phyloP scores from a whole-genome alignment of 2,113 vertebrate genomes.

The Gymnorhina tibicen region DNA sequence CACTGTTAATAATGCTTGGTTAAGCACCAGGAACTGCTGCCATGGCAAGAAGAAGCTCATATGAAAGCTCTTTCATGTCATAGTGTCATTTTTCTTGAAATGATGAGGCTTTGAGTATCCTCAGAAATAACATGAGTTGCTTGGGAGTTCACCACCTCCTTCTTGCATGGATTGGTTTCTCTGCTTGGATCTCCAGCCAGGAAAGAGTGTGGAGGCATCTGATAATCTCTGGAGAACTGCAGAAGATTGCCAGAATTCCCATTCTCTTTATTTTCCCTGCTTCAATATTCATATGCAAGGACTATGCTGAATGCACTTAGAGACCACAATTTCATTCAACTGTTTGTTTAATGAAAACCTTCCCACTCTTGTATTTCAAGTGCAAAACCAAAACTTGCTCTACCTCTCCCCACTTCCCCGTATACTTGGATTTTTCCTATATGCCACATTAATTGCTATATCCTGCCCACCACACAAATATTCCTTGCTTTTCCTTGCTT shows the following conservation, averaged over 20 bases:
- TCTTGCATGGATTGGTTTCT: background rate
- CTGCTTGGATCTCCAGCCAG: background rate
- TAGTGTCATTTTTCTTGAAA: background rate
- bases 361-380: background rate
- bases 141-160: background rate
- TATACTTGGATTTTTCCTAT: background rate
- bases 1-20: background rate
- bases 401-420: background rate
- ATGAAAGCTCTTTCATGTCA: background rate
- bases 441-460: background rate
- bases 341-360: background rate
- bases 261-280: background rate
- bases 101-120: background rate
- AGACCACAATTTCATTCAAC: background rate
- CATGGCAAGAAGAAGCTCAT: background rate
- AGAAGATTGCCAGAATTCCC: background rate
- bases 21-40: background rate
- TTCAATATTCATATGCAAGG: background rate
- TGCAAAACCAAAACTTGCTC: background rate
- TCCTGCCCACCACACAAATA: background rate
- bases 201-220: background rate
- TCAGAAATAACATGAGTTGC: background rate
- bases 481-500: background rate
- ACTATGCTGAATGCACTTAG: background rate
- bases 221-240: background rate